Evolutionary conservation across 2,888 invertebrate species (phyloP), one percentile per base, ranked within the genome.

Genomic region (Cactoblastis cactorum): DNA sequence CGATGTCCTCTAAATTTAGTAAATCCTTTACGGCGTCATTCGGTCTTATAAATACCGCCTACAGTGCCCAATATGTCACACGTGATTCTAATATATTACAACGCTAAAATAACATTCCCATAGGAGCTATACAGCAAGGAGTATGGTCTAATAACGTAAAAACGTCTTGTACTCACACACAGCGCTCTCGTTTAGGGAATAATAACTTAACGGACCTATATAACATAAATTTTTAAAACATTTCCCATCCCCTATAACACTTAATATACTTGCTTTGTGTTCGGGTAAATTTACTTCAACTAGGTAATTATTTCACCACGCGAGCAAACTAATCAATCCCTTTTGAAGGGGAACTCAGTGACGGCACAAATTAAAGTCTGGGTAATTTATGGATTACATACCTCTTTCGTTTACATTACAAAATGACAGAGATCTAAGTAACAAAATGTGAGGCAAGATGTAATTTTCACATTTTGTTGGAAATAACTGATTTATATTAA

Each of bases 291-390:
- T 47, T 37, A 47, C 47, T 22, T 37, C 34, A 33, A 45, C 33
- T 45, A 35, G 12, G 35, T 37, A 47, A 47, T 47, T 47, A 37
- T 47, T 35, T 24, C 37, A 47, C 47, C 47, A 37, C 47, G 24
- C 19, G 37, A 37, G 37, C 24, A 47, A 47, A 47, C 37, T 37
- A 37, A 37, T 37, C 37, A 37, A 37, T 37, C 37, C 14, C 8
- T 17, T 37, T 37, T 17, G 37, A 47, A 22, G 12, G 22, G 37
- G 18, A 19, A 47, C 47, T 24, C 15, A 28, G 28, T 28, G 15
- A 37, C 12, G 37, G 37, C 15, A 17, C 37, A 37, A 37, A 37
- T 37, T 37, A 37, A 37, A 17, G 15, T 37, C 37, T 15, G 37
- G 37, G 37, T 37, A 17, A 17, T 37, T 15, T 37, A 9, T 37